Evolutionary conservation across 2,797 vertebrate species (phyloP).

Genomic region (Tangara arthus): DNA sequence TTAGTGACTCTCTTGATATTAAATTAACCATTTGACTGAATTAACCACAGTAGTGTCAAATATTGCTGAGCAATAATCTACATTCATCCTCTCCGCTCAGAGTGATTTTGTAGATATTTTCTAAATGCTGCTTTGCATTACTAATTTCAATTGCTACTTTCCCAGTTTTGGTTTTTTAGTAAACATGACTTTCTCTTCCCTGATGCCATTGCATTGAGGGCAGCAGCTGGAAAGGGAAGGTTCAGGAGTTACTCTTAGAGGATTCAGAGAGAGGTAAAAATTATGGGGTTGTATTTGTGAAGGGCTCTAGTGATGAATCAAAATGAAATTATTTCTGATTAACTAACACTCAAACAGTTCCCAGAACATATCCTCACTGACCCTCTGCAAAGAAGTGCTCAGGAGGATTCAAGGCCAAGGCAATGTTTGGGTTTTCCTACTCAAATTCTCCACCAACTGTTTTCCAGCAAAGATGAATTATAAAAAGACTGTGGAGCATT

Average conservation of each 20-base stretch:
- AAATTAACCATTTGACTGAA: background rate
- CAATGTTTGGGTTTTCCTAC: background rate
- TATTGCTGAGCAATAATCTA: background rate
- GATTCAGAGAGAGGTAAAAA: background rate
- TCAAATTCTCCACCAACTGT: background rate
- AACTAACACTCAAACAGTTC: background rate
- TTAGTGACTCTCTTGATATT: background rate
- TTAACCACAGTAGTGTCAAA: background rate
- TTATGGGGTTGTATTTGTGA: background rate
- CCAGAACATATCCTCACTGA: background rate
- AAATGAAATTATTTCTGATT: slow-evolving; percentile 35
- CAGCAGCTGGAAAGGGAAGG: background rate
- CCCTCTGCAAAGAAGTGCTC: background rate
- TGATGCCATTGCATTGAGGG: background rate
- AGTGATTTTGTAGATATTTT: background rate
- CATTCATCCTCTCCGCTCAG: background rate
- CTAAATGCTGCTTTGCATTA: background rate
- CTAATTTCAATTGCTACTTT: background rate
- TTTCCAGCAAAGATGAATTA: background rate
- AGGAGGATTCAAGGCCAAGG: background rate
- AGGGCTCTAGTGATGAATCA: slow-evolving; percentile 5
- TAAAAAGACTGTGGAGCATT: background rate
- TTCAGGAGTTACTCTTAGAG: background rate
- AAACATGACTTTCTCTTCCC: background rate
- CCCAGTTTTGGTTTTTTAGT: background rate